phyloP scores from a whole-genome alignment of 2,888 invertebrate genomes.

The Acholoe squamosa region DNA sequence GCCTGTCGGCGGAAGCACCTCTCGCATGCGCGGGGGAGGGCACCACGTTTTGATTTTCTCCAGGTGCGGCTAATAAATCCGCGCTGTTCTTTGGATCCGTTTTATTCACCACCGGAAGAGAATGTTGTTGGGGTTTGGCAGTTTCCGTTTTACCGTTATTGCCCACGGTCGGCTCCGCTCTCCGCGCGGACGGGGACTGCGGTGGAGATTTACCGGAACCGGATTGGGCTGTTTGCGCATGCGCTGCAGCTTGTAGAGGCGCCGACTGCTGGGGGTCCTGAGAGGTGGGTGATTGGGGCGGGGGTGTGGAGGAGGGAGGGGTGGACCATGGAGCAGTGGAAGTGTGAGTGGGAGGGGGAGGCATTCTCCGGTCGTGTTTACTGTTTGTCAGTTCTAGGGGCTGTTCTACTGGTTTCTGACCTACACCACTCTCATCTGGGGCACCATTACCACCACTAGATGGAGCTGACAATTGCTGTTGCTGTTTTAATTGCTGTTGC shows the following conservation, averaged over 20 bases:
- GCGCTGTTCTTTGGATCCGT: neutral
- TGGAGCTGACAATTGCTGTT: neutral
- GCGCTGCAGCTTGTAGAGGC: neutral
- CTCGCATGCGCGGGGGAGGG: slow-evolving; percentile 26
- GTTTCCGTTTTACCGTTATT: neutral
- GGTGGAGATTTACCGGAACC: neutral
- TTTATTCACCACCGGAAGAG: neutral
- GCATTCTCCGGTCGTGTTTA: neutral
- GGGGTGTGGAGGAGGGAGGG: neutral
- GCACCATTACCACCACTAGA: neutral
- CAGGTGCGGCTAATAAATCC: neutral
- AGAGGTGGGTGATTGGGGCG: neutral
- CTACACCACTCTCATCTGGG: neutral
- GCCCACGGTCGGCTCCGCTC: neutral
- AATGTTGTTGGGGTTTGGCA: neutral
- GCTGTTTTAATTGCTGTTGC: neutral
- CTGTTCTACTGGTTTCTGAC: neutral
- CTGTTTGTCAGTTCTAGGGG: neutral
- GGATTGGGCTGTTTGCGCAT: neutral
- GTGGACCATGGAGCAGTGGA: neutral
- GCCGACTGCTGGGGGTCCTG: neutral
- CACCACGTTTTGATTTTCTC: neutral
- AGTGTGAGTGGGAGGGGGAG: neutral
- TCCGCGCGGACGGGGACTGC: neutral
- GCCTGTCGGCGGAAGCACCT: neutral